phyloP scores from a whole-genome alignment of 1,140 invertebrate species.

The Drosophila pandora region DNA sequence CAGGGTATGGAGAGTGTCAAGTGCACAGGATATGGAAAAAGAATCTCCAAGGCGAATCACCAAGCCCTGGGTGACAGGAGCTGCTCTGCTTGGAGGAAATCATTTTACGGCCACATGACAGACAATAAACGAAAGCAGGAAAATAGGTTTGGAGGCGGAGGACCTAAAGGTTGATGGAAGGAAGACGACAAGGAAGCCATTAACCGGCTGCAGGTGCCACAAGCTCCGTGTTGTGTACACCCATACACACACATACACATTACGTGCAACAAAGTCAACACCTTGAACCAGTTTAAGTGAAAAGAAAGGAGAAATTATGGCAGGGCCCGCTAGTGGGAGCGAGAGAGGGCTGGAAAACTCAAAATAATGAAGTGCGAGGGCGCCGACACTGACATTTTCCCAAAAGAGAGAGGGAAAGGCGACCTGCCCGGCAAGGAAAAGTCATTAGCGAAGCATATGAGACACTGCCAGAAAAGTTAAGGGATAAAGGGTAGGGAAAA shows the following conservation, averaged over 20 bases:
- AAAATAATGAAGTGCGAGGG: conserved; percentile 79
- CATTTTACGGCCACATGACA: conserved; percentile 76
- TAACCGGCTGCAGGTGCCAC: conserved; percentile 45
- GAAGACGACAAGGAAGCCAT: conserved; percentile 62
- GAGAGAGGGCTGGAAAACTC: conserved; percentile 53
- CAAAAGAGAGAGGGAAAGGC: conserved; percentile 14
- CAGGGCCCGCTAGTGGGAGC: conserved; percentile 6
- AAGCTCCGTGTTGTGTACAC: conserved; percentile 20
- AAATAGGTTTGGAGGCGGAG: conserved; percentile 16
- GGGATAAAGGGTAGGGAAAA: neutral
- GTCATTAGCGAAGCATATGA: conserved; percentile 71
- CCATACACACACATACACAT: neutral
- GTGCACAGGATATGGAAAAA: conserved; percentile 69
- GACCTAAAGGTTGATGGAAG: conserved; percentile 29
- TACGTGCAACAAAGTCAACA: conserved; percentile 72
- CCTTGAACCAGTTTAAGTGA: conserved; percentile 76
- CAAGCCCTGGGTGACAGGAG: neutral
- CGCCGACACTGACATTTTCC: conserved; percentile 48
- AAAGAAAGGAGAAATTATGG: conserved; percentile 54
- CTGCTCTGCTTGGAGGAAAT: conserved; percentile 58
- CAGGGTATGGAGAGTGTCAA: conserved; percentile 65
- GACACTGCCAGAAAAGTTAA: conserved; percentile 1
- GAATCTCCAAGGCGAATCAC: conserved; percentile 35
- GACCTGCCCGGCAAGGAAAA: conserved; percentile 60
- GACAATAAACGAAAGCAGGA: conserved; percentile 66